Evolutionary conservation across 2,888 invertebrate species (phyloP).

Genomic region (Mimumesa dahlbomi): DNA sequence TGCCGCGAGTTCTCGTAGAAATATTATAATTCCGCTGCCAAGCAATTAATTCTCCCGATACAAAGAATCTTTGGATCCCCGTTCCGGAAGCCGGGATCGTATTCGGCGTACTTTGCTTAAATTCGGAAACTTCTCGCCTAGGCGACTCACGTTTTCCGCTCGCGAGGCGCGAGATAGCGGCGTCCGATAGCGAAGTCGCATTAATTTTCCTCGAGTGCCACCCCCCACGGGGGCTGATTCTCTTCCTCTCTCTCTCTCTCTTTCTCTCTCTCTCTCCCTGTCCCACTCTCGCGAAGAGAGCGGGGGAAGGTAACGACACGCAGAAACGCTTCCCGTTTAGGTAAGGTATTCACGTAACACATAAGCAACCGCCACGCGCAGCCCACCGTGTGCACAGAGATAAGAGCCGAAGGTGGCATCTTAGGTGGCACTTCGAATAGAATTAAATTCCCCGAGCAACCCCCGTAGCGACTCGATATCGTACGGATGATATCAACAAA

Average conservation of each 20-base stretch:
- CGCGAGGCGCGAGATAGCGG: slow-evolving; percentile 71
- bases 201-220: slow-evolving; percentile 74
- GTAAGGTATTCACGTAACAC: slow-evolving; percentile 80
- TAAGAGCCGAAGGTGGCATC: slow-evolving; percentile 76
- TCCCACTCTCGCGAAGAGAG: slow-evolving; percentile 11
- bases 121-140: slow-evolving; percentile 74
- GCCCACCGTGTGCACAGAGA: slow-evolving; percentile 78
- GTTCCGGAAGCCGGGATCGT: background rate
- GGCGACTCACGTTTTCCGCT: slow-evolving; percentile 76
- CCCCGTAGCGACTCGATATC: slow-evolving; percentile 55
- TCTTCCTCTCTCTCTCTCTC: slow-evolving; percentile 59
- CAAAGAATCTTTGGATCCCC: too few relatives aligned
- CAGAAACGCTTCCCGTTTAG: slow-evolving; percentile 69
- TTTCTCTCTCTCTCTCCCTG: background rate
- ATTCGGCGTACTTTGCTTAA: slow-evolving; percentile 39
- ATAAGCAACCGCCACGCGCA: slow-evolving; percentile 78
- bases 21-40: too few relatives aligned
- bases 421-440: slow-evolving; percentile 72
- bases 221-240: too few relatives aligned
- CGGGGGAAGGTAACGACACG: slow-evolving; percentile 47
- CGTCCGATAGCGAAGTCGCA: slow-evolving; percentile 72
- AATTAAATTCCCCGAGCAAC: slow-evolving; percentile 69
- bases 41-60: too few relatives aligned
- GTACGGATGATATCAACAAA: slow-evolving; percentile 58
- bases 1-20: too few relatives aligned